Base-by-base conservation (phyloP, 2,888 invertebrate genomes). In the Eupithecia inturbata region DNA sequence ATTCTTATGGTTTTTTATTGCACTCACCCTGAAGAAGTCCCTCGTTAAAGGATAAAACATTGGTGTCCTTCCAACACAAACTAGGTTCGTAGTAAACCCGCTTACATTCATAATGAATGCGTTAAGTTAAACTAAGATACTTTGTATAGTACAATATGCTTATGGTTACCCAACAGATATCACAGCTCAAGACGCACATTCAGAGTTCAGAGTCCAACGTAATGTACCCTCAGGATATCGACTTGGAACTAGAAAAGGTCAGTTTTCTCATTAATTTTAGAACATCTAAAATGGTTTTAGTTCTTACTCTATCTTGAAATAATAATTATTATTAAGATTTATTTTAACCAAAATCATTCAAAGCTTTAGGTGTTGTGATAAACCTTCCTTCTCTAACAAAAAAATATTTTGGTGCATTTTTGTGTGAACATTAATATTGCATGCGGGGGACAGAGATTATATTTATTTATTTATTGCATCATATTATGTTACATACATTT, bases 171-270 rank as follows among this genome's bases (percentile, higher is more conserved):
- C 33, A 39, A 63, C 63, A 73, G 73, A 73, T 96, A 70, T 90
- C 89, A 0, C 91, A 92, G 39, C 85, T 96, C 19, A 96, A 96
- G 81, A 91, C 93, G 1, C 94, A 95, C 84, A 90, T 95, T 36
- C 95, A 95, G 76, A 92, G 91, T 83, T 89, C 92, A 0, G 92
- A 95, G 76, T 85, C 89, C 0, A 92, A 92, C 67, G 92, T 95
- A 2, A 82, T 95, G 16, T 95, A 95, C 86, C 95, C 95, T 80
- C 95, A 95, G 81, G 95, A 95, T 76, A 94, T 95, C 14, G 95
- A 95, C 80, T 80, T 93, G 79, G 95, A 95, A 71, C 83, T 95
- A 0, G 95, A 95, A 80, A 95, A 95, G 94, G 95, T 95, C 79
- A 87, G 90, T 82, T 16, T 60, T 67, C 49, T 62, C 16, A 62